Percentiles rank a stretch among this genome's conserved stretches.
These are phyloP conservation scores for Drosophila maculinotata DNA, from an alignment of 2,888 invertebrate species.

Conservation along the genomic window DNA sequence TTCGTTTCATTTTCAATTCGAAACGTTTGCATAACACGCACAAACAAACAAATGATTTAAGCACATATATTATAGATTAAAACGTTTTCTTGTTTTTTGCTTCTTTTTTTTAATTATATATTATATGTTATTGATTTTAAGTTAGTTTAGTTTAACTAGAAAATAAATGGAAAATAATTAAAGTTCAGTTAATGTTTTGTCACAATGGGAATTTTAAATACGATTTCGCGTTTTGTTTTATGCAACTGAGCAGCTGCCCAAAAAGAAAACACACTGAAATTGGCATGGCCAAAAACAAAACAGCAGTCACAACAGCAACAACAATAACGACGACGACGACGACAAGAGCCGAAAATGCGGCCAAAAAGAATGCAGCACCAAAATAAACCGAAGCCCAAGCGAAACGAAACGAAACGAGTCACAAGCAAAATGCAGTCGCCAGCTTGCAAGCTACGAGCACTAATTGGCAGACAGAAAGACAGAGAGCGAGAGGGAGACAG, in stretches of 20 bases:
- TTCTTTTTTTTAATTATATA: conserved; percentile 17
- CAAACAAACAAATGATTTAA: conserved; percentile 49
- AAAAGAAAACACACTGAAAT: conserved; percentile 44
- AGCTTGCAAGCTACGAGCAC: conserved; percentile 42
- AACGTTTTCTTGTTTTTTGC: conserved; percentile 2
- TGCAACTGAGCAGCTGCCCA: conserved; percentile 67
- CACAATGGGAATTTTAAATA: conserved; percentile 45
- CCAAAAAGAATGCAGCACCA: conserved; percentile 76
- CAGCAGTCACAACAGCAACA: conserved; percentile 20
- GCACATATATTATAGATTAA: conserved; percentile 13
- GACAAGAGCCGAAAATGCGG: conserved; percentile 61
- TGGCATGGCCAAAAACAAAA: conserved; percentile 55
- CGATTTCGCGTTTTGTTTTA: conserved; percentile 63
- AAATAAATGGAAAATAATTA: conserved; percentile 4
- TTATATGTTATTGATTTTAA: conserved; percentile 36
- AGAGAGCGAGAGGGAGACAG: conserved; percentile 1
- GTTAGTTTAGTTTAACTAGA: conserved; percentile 3
- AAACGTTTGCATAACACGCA: conserved; percentile 78
- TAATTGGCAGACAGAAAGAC: conserved; percentile 55
- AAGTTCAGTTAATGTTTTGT: conserved; percentile 18
- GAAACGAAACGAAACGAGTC: conserved; percentile 49
- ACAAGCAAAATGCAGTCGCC: conserved; percentile 58
- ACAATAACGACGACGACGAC: conserved; percentile 13
- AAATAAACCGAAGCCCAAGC: conserved; percentile 73
- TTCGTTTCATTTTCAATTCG: conserved; percentile 37